Evolutionary conservation across 2,888 invertebrate species (phyloP).

Genomic region (Euphydryas editha): DNA sequence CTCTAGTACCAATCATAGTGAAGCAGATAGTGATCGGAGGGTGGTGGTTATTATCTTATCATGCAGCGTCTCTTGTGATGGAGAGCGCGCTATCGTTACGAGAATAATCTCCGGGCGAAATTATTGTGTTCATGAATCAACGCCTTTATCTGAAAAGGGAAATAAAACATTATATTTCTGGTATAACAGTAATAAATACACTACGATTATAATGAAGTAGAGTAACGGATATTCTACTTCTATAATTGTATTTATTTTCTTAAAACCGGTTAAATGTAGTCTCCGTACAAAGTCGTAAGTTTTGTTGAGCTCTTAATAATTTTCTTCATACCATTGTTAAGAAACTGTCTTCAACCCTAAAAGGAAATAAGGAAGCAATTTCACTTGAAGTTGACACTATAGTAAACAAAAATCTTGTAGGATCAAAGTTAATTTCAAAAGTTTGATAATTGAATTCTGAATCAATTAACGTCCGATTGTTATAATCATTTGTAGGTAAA

Average conservation of each 20-base stretch:
- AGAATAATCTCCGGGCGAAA: slow-evolving; percentile 12
- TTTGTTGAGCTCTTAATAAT: neutral
- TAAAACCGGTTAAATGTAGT: neutral
- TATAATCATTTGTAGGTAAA: too few species aligned
- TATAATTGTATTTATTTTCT: neutral
- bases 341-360: too few species aligned
- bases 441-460: too few species aligned
- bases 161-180: slow-evolving; percentile 1
- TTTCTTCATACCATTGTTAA: neutral
- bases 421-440: too few species aligned
- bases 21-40: slow-evolving; percentile 23
- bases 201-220: neutral
- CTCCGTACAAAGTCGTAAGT: neutral
- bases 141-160: neutral
- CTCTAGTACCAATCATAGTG: slow-evolving; percentile 22
- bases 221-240: neutral
- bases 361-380: too few species aligned
- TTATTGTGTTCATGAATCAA: slow-evolving; percentile 15
- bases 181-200: neutral
- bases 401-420: too few species aligned
- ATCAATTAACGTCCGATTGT: too few species aligned
- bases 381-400: too few species aligned
- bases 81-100: slow-evolving; percentile 15
- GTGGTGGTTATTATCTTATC: slow-evolving; percentile 66
- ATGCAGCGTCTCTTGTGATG: slow-evolving; percentile 38